phyloP scores from a whole-genome alignment of 2,113 vertebrate genomes.

The Lynx canadensis region DNA sequence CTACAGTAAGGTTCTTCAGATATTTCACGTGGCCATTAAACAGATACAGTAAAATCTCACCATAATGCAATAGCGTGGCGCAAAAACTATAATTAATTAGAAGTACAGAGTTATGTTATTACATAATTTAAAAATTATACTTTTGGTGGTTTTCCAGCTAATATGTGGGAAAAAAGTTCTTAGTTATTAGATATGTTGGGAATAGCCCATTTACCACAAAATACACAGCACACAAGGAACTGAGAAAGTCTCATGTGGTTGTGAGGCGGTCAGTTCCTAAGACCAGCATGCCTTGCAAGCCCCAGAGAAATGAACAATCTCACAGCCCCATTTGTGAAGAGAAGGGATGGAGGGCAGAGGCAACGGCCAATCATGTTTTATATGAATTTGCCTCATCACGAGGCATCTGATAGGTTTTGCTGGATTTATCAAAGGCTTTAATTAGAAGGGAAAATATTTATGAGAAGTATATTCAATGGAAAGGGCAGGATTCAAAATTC shows the following conservation, averaged over 20 bases:
- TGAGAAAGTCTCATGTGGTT: background rate
- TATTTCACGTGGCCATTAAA: background rate
- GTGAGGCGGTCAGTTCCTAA: background rate
- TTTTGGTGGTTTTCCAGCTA: background rate
- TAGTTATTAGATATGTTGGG: background rate
- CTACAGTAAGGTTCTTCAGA: background rate
- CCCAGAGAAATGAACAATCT: background rate
- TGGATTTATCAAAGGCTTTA: background rate
- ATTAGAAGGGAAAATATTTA: background rate
- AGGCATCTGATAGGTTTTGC: background rate
- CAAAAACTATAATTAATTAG: background rate
- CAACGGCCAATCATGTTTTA: background rate
- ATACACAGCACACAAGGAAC: background rate
- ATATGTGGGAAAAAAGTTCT: background rate
- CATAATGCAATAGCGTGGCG: background rate
- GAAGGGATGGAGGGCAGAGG: background rate
- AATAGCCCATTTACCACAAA: background rate
- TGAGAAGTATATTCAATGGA: background rate
- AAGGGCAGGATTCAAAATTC: background rate
- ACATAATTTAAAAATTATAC: background rate
- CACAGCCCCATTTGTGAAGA: background rate
- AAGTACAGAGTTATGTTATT: background rate
- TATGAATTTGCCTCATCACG: background rate
- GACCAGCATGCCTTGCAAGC: background rate
- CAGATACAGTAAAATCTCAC: background rate